phyloP scores from a whole-genome alignment of 2,113 vertebrate genomes.

The Tenrec ecaudatus region DNA sequence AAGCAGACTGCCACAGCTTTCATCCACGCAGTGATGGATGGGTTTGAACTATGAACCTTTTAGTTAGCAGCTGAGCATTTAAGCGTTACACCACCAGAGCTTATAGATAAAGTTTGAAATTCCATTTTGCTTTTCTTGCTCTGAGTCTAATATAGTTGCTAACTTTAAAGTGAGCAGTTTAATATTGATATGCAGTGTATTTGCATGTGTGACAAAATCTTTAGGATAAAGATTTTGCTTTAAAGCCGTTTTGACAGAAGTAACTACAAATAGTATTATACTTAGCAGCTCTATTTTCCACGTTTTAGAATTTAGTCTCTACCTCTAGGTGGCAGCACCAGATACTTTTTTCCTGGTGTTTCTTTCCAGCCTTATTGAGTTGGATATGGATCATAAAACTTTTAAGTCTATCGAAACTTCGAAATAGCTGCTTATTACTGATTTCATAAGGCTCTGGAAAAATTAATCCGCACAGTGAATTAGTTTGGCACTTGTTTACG shows the following conservation, averaged over 20 bases:
- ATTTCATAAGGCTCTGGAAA: slow-evolving; percentile 53
- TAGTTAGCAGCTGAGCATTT: neutral
- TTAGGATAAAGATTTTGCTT: slow-evolving; percentile 58
- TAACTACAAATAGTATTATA: slow-evolving; percentile 49
- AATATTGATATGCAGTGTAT: slow-evolving; percentile 47
- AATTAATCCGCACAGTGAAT: slow-evolving; percentile 31
- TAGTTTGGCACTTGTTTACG: slow-evolving; percentile 26
- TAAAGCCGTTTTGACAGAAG: slow-evolving; percentile 59
- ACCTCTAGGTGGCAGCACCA: slow-evolving; percentile 89
- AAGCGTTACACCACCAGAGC: too few relatives aligned
- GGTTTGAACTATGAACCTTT: neutral
- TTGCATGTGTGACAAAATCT: slow-evolving; percentile 43
- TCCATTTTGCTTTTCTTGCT: slow-evolving; percentile 59
- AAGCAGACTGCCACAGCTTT: neutral
- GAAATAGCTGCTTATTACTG: slow-evolving; percentile 56
- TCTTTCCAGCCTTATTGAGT: slow-evolving; percentile 39
- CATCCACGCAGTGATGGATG: neutral
- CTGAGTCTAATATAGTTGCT: slow-evolving; percentile 44
- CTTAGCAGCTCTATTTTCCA: slow-evolving; percentile 35
- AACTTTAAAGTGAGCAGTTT: neutral
- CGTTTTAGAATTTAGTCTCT: slow-evolving; percentile 58
- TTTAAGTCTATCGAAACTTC: slow-evolving; percentile 65
- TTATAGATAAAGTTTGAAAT: slow-evolving; percentile 58
- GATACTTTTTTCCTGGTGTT: slow-evolving; percentile 73
- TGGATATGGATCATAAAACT: slow-evolving; percentile 64